These are phyloP conservation scores for Dicyrtoma fusca DNA, from an alignment of 2,888 invertebrate species.

Conservation along the genomic window DNA sequence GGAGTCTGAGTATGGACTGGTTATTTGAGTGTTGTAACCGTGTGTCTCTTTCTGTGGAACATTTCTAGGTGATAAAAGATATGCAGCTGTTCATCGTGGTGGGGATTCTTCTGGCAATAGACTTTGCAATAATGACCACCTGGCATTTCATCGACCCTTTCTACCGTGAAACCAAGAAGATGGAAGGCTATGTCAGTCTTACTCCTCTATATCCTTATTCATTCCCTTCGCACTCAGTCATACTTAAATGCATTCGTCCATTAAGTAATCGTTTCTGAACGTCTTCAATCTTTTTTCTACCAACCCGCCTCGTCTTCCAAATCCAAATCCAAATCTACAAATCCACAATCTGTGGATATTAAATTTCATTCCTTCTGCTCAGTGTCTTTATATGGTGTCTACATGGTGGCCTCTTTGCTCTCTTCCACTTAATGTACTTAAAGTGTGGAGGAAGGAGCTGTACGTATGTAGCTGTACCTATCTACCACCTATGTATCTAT, in stretches of 20 bases:
- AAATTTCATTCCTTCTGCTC: too few species aligned
- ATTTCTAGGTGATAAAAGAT: conserved; percentile 86
- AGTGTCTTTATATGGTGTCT: too few species aligned
- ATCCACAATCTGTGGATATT: conserved; percentile 3
- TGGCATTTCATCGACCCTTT: conserved; percentile 98
- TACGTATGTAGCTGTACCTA: too few species aligned
- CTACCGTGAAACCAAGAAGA: conserved; percentile 84
- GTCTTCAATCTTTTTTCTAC: neutral
- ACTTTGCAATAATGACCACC: conserved; percentile 91
- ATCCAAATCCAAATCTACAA: neutral
- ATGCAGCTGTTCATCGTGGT: conserved; percentile 98
- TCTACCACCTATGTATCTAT: too few species aligned
- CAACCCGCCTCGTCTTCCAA: neutral
- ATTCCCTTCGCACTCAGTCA: conserved; percentile 10
- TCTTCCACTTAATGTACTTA: too few species aligned
- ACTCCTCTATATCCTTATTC: conserved; percentile 10
- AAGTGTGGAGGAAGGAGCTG: too few species aligned
- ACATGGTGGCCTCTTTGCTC: too few species aligned
- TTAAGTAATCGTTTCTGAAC: conserved; percentile 1
- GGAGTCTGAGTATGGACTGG: neutral
- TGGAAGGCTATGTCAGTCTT: conserved; percentile 80
- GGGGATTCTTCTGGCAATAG: conserved; percentile 83
- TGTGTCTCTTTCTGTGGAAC: conserved; percentile 3
- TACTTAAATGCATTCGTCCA: conserved; percentile 15
- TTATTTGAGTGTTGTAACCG: neutral